phyloP scores from a whole-genome alignment of 2,113 vertebrate species.

The Solenodon paradoxus region DNA sequence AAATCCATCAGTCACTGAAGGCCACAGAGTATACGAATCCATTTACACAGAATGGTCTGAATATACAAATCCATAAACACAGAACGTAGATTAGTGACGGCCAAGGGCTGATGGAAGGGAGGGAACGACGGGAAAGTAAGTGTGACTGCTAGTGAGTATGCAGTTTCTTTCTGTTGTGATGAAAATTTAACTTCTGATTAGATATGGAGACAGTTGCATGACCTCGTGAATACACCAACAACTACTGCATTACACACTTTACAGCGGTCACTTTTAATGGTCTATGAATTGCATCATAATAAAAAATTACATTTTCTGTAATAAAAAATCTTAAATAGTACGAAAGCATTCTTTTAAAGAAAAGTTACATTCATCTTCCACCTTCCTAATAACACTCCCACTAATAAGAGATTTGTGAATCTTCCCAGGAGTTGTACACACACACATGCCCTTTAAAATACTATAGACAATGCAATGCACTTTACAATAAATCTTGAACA shows the following conservation, averaged over 20 bases:
- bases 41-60: background rate
- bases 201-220: background rate
- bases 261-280: background rate
- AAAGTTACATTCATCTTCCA: background rate
- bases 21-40: background rate
- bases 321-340: background rate
- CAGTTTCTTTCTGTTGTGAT: background rate
- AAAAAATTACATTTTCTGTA: background rate
- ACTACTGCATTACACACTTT: background rate
- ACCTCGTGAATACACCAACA: too few species aligned
- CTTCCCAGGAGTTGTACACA: background rate
- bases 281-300: background rate
- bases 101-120: background rate
- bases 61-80: background rate
- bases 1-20: background rate
- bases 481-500: background rate
- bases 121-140: background rate
- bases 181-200: constrained; percentile 24
- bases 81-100: background rate
- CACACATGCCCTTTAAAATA: background rate
- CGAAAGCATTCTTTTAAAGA: background rate
- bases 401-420: background rate
- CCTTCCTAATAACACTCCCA: background rate
- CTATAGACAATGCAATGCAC: background rate
- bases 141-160: background rate